Evolutionary conservation across 37 sponge, comb jelly and placozoan genomes (phyloP), one percentile per base, ranked within the genome.

Genomic region (Mnemiopsis leidyi): DNA sequence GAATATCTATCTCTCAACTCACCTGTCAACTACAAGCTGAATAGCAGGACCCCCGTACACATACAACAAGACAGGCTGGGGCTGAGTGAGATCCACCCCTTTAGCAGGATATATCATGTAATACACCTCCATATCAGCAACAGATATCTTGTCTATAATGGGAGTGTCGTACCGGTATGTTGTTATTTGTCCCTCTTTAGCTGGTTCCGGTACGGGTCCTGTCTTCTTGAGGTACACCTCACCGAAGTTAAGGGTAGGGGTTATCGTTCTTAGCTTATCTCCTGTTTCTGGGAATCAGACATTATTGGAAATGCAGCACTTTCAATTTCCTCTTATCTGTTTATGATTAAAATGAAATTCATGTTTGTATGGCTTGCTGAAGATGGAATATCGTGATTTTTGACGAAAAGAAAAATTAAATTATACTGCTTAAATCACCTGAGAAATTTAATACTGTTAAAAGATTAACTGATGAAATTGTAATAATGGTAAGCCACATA

Each of bases 31-130:
- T 1, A 85, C 90, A 39, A 85, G 90, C 30, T 85, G 90, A 26
- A 85, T 85, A 85, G 90, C 40, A 39, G 90, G 90, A 23, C 90
- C 90, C 26, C 90, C 90, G 29, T 85, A 85, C 90, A 85, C 90
- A 29, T 85, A 85, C n/a, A 85, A 37, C 61, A 85, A 23, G 0
- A 85, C 90, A 85, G 90, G 90, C 24, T 85, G 90, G 0, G 90
- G 90, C 23, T 85, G 40, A n/a, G 90, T 40, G 0, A 85, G 90
- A 33, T 85, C 90, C 36, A 85, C 90, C n/a, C 61, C 61, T 25
- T 85, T 85, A 85, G 90, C 90, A 26, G 90, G 90, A 61, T 85
- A 85, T 3, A 85, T 33, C 39, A 85, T 39, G 48, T 85, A 85
- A 26, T 85, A 85, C 61, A 85, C 61, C 29, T 85, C 90, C 61